phyloP scores from a whole-genome alignment of 1,140 invertebrate genomes.

The Euschistus heros region DNA sequence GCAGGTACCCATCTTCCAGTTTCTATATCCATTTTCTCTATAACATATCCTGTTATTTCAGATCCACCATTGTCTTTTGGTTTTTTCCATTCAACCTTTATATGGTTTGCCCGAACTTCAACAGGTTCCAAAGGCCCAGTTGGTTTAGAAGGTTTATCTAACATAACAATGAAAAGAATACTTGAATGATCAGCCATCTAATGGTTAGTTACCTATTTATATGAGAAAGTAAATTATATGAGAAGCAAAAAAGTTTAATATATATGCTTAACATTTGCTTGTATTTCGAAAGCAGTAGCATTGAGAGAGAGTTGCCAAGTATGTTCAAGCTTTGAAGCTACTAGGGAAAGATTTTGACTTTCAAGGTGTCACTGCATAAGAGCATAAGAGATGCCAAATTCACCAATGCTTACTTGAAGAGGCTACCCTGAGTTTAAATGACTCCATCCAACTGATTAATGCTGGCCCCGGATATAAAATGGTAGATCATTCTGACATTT shows the following conservation, averaged over 20 bases:
- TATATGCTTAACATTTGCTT: constrained; percentile 10
- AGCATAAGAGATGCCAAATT: too few relatives aligned
- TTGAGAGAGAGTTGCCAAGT: too few relatives aligned
- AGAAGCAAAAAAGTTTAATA: constrained; percentile 16
- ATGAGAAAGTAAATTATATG: background rate
- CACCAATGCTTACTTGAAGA: too few relatives aligned
- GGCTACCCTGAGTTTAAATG: too few relatives aligned
- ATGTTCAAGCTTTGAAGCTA: too few relatives aligned
- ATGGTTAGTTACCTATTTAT: background rate
- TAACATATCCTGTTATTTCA: constrained; percentile 86
- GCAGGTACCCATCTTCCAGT: constrained; percentile 85
- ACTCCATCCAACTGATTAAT: too few relatives aligned
- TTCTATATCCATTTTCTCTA: constrained; percentile 94
- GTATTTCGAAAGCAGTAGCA: too few relatives aligned
- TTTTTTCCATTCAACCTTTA: constrained; percentile 90
- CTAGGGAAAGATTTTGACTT: too few relatives aligned
- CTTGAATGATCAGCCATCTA: background rate
- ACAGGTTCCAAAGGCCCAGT: constrained; percentile 74
- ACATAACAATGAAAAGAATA: constrained; percentile 22
- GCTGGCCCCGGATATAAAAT: too few relatives aligned
- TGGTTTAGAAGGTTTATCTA: constrained; percentile 75
- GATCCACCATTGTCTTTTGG: constrained; percentile 89
- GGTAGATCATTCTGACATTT: too few relatives aligned
- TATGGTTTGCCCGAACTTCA: constrained; percentile 80
- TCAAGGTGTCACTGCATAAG: too few relatives aligned